Percentiles rank a stretch among this genome's conserved stretches.
These are phyloP conservation scores for Felis catus DNA, from an alignment of 2,113 vertebrate genomes.

Conservation along the genomic window F.catus_Fca126_mat1.0 CM031426.1:21398001-21398500, in stretches of 20 bases:
- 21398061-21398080: constrained; percentile 34
- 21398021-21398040: background rate
- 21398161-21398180: background rate
- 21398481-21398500: fast-evolving
- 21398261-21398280: fast-evolving
- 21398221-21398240: fast-evolving
- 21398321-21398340: background rate
- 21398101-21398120: constrained; percentile 66
- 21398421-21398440: background rate
- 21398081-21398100: constrained; percentile 51
- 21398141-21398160: constrained; percentile 35
- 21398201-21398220: background rate
- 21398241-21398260: background rate
- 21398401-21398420: background rate
- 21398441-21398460: fast-evolving
- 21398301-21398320: background rate
- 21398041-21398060: constrained; percentile 13
- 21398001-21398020: background rate
- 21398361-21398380: fast-evolving
- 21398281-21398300: background rate
- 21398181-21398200: background rate
- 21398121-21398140: constrained; percentile 52
- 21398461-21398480: fast-evolving
- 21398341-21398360: fast-evolving
- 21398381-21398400: background rate